Conservation (phyloP, 2,113 vertebrate species). For the Nannospalax galili region DNA sequence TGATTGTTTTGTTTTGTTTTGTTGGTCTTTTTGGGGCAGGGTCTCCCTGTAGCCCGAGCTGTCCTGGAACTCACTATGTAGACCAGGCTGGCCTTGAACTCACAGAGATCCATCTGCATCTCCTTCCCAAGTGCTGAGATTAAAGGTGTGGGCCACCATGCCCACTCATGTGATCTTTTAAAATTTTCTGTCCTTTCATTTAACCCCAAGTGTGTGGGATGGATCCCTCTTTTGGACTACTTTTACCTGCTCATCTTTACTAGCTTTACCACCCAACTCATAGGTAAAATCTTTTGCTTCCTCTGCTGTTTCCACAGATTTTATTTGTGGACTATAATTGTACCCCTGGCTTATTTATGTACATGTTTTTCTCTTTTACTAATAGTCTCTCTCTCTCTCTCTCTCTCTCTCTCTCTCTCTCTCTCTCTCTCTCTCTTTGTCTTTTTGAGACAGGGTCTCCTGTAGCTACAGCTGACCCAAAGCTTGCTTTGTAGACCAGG, state of each 20-base stretch:
- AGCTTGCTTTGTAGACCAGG: too few relatives aligned
- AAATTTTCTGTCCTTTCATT: neutral
- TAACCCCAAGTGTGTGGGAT: neutral
- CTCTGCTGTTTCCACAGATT: neutral
- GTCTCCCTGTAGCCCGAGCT: too few relatives aligned
- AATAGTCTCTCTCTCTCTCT: neutral
- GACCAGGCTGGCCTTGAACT: too few relatives aligned
- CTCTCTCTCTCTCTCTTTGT: neutral
- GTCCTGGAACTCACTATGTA: too few relatives aligned
- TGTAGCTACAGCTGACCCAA: too few relatives aligned
- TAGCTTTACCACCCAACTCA: neutral
- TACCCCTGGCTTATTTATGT: neutral
- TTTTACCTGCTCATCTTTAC: neutral
- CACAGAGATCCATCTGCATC: too few relatives aligned
- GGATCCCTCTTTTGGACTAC: neutral
- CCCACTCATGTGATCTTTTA: conserved; percentile 22
- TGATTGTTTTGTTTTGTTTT: neutral
- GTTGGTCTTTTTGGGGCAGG: too few relatives aligned
- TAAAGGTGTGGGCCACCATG: too few relatives aligned
- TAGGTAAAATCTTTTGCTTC: neutral
- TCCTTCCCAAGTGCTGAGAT: too few relatives aligned
- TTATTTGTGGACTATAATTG: neutral
- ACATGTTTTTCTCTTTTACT: neutral
- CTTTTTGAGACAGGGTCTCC: too few relatives aligned
- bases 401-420: neutral